These are phyloP conservation scores for Rhodinocichla rosea DNA, from an alignment of 2,113 vertebrate species.

Conservation along the genomic window DNA sequence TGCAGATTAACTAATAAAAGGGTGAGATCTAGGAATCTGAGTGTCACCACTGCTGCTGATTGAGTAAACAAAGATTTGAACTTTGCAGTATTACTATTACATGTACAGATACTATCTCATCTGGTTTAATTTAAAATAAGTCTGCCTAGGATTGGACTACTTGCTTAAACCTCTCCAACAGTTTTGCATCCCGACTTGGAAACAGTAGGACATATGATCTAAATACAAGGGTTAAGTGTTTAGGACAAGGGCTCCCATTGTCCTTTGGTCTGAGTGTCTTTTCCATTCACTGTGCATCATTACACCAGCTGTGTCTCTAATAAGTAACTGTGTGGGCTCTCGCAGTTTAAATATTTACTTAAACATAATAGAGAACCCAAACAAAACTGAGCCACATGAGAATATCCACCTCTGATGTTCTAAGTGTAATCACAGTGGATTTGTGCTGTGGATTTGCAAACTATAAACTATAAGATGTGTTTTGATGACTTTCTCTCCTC, in stretches of 20 bases:
- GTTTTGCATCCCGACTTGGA: neutral
- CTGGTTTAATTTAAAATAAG: neutral
- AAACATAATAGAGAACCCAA: neutral
- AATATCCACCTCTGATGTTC: neutral
- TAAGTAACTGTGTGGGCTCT: slow-evolving; percentile 35
- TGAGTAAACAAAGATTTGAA: neutral
- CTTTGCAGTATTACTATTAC: neutral
- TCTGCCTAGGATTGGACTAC: neutral
- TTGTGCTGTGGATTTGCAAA: neutral
- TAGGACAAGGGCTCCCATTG: neutral
- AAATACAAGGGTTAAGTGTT: neutral
- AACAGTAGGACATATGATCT: neutral
- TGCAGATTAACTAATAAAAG: neutral
- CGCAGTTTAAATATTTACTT: slow-evolving; percentile 26
- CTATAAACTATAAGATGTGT: neutral
- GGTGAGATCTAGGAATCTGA: neutral
- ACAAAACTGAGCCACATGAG: slow-evolving; percentile 1
- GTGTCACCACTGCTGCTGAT: neutral
- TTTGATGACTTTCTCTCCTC: slow-evolving; percentile 13
- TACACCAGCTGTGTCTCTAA: slow-evolving; percentile 41
- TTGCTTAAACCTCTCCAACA: neutral
- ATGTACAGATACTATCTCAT: neutral
- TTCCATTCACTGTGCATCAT: neutral
- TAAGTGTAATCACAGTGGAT: neutral
- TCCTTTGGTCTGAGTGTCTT: neutral